These are phyloP conservation scores for Parambassis ranga DNA, from an alignment of 2,797 vertebrate genomes.

Conservation along the genomic window DNA sequence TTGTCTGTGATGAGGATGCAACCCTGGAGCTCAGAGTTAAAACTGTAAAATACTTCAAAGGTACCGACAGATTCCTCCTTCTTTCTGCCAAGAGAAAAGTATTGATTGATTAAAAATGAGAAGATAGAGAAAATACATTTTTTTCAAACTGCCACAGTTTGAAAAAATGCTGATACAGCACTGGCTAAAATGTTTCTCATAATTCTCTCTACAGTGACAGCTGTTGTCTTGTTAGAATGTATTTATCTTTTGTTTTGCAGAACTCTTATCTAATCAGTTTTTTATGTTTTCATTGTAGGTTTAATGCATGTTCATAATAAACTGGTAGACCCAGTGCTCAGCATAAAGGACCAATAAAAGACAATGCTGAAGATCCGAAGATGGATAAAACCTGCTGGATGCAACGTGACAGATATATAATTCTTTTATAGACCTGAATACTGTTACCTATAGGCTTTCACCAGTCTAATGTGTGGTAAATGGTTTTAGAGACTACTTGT, in stretches of 20 bases:
- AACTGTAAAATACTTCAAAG: conserved; percentile 95
- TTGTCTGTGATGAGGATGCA: conserved; percentile 94
- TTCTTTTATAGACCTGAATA: no score
- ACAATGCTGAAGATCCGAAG: not conserved
- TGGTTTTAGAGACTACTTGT: no score
- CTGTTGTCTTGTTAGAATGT: no score
- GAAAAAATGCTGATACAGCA: no score
- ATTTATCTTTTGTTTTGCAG: not conserved
- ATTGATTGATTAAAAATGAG: no score
- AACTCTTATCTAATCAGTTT: not conserved
- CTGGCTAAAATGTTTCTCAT: no score
- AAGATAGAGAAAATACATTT: no score
- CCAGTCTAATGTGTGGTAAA: no score
- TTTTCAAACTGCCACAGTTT: no score
- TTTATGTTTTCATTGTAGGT: conserved; percentile 72
- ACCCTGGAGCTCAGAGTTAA: conserved; percentile 93
- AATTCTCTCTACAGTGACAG: no score
- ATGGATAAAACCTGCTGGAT: not conserved
- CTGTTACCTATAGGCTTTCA: no score
- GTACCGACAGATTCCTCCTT: conserved; percentile 74
- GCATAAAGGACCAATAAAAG: conserved; percentile 51
- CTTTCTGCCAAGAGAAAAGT: no score
- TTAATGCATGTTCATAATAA: conserved; percentile 95
- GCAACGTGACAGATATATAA: not conserved
- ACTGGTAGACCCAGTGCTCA: conserved; percentile 89